Evolutionary conservation across 2,797 vertebrate species (phyloP), one percentile per base, ranked within the genome.

Genomic region (Tenualosa thibaudeaui): DNA sequence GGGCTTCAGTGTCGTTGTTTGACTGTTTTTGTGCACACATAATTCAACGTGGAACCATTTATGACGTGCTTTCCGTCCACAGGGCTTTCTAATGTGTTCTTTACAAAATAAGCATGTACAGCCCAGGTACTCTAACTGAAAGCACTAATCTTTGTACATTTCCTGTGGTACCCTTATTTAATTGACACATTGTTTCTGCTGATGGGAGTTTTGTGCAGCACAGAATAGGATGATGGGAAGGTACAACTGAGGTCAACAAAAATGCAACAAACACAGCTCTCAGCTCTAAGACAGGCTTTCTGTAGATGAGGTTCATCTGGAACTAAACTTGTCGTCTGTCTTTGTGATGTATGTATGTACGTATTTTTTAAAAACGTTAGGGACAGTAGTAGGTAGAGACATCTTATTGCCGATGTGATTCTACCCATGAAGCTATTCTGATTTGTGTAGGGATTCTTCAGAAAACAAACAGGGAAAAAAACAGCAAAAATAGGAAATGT

Each of bases 401-500:
- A 37, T 68, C 31, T 68, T 15, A 37, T 62, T 65, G 5, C 24
- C 46, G 26, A 81, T 68, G 26, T 71, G 65, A 71, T 26, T 82
- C 17, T 82, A 22, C 46, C 56, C 62, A 65, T 49, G 54, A 60
- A 56, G 17, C 82, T 24, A 10, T 68, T 71, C 60, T 62, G n/a
- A 62, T 9, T 1, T 62, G 22, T 62, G 58, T n/a, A 24, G 58
- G 58, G 58, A 62, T 62, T 24, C 58, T 24, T 71, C 26, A 71
- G 65, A 37, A 71, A 71, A 71, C 65, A 15, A 71, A 37, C 65
- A 37, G 58, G 58, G 58, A 40, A 43, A 19, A 62, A 62, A 22
- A 13, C 12, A 71, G 9, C 13, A 71, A 71, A 71, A 71, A 17
- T 71, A 71, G 3, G 31, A 71, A 40, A 81, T 94, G 94, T 95